Evolutionary conservation across 2,113 vertebrate species (phyloP).

Genomic region (Capreolus pygargus): DNA sequence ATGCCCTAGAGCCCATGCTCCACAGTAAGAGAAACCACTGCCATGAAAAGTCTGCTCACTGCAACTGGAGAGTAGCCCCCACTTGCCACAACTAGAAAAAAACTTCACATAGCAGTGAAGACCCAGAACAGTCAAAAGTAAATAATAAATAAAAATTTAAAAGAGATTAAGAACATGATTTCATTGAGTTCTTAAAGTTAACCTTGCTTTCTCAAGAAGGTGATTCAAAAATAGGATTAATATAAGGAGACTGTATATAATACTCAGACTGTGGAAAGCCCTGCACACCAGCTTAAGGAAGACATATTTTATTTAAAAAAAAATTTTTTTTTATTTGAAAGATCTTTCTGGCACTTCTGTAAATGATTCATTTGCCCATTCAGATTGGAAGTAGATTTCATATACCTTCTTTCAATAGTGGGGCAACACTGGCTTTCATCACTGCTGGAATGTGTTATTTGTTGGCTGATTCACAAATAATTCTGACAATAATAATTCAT

Average conservation of each 20-base stretch:
- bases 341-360: neutral
- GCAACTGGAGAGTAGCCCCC: neutral
- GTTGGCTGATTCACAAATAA: conserved; percentile 13
- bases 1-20: neutral
- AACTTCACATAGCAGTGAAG: neutral
- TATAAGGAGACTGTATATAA: neutral
- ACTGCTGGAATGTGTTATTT: neutral
- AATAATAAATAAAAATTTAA: neutral
- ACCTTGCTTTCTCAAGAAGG: neutral
- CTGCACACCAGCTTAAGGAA: neutral
- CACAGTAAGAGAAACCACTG: neutral
- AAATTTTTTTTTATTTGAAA: neutral
- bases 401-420: neutral
- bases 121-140: neutral
- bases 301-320: neutral
- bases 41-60: neutral
- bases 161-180: neutral
- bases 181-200: neutral
- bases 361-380: neutral
- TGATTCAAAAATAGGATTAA: neutral
- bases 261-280: neutral
- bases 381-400: neutral
- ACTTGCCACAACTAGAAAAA: neutral
- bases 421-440: neutral
- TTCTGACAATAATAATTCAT: neutral